These are phyloP conservation scores for Dendroctonus ponderosae DNA, from an alignment of 1,140 invertebrate species.

Conservation along the genomic window DNA sequence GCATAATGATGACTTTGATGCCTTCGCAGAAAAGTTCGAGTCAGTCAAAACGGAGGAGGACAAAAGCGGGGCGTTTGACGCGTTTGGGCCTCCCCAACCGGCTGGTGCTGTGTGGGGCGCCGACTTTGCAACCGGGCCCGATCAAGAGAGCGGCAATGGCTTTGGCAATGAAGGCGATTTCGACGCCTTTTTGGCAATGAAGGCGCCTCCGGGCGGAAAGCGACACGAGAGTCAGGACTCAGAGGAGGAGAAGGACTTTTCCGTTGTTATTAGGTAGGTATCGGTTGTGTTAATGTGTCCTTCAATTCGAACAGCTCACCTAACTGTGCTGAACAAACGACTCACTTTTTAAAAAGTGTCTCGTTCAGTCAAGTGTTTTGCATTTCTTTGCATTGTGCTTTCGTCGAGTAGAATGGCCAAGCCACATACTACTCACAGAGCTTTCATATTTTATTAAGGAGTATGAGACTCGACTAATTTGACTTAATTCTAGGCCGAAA, in stretches of 20 bases:
- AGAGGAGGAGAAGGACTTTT: conserved; percentile 73
- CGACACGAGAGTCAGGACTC: conserved; percentile 69
- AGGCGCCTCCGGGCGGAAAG: conserved; percentile 64
- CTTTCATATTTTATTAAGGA: too few relatives aligned
- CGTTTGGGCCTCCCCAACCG: conserved; percentile 47
- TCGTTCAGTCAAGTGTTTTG: too few relatives aligned
- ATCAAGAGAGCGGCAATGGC: conserved; percentile 31
- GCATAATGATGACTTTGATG: conserved; percentile 68
- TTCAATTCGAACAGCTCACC: too few relatives aligned
- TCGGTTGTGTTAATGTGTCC: background rate
- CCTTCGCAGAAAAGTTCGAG: conserved; percentile 84
- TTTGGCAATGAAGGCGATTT: conserved; percentile 64
- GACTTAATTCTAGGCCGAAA: conserved; percentile 59
- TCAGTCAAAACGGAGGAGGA: conserved; percentile 60
- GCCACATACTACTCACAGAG: too few relatives aligned
- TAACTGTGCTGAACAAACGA: too few relatives aligned
- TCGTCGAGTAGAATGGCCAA: background rate
- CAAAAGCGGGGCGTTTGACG: conserved; percentile 50
- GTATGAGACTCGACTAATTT: too few relatives aligned
- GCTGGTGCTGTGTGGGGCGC: conserved; percentile 53
- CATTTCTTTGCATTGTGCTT: too few relatives aligned
- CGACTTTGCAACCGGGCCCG: conserved; percentile 42
- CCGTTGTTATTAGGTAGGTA: conserved; percentile 72
- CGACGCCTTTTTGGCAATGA: conserved; percentile 80
- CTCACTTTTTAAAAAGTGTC: too few relatives aligned